Conservation (phyloP, 2,888 invertebrate genomes). For the Nowickia ferox region DNA sequence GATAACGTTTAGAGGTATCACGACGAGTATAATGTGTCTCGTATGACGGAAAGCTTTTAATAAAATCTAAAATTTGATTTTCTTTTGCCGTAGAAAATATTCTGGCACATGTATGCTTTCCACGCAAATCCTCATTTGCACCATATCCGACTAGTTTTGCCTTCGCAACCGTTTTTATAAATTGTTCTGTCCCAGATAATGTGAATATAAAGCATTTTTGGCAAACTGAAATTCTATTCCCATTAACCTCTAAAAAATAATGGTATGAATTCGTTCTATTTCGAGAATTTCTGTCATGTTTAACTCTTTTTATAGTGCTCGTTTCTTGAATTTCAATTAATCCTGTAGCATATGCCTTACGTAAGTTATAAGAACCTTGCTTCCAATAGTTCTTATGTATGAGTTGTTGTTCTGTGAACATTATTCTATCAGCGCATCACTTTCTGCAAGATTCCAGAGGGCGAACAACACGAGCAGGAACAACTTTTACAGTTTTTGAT, state of each 20-base stretch:
- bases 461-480: constrained; percentile 61
- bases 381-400: constrained; percentile 41
- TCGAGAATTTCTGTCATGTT: constrained; percentile 26
- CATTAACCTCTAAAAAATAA: constrained; percentile 29
- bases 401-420: constrained; percentile 59
- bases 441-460: constrained; percentile 55
- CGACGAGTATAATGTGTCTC: constrained; percentile 58
- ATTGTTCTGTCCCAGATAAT: too few species aligned
- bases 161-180: too few species aligned
- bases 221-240: constrained; percentile 67
- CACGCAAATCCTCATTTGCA: constrained; percentile 48
- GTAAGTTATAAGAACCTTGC: constrained; percentile 37
- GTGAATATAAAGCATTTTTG: too few species aligned
- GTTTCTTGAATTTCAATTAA: constrained; percentile 54
- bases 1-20: constrained; percentile 61
- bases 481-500: constrained; percentile 65
- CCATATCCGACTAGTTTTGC: constrained; percentile 52
- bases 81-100: constrained; percentile 54
- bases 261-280: constrained; percentile 19
- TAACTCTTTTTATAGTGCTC: constrained; percentile 40
- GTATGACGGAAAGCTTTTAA: constrained; percentile 58
- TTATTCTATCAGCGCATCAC: neutral
- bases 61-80: constrained; percentile 55
- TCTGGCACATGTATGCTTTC: constrained; percentile 52
- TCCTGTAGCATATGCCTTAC: constrained; percentile 24